Evolutionary conservation across 2,797 vertebrate species (phyloP).

Genomic region (Epinephelus awoara): DNA sequence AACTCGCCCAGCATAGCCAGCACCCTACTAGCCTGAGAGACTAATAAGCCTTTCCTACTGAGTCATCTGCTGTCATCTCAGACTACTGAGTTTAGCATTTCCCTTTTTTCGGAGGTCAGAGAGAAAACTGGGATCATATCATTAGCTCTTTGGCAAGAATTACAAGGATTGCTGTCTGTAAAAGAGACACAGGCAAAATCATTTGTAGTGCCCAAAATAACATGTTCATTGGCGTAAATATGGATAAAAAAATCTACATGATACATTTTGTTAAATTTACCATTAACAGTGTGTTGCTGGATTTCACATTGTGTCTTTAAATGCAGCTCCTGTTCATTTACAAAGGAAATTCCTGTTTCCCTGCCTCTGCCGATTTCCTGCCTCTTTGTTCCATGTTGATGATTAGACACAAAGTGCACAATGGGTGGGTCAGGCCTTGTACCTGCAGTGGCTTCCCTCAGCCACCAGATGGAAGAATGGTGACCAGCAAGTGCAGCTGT

Average conservation of each 20-base stretch:
- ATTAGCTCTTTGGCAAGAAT: not conserved
- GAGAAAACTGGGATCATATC: not conserved
- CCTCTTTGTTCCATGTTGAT: not conserved
- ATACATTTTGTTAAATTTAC: not conserved
- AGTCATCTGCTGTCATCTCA: not conserved
- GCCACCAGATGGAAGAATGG: slow-evolving; percentile 54
- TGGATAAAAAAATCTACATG: not conserved
- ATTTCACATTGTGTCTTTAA: not conserved
- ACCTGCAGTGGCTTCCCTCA: slow-evolving; percentile 12
- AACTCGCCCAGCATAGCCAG: not conserved
- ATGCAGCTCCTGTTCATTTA: not conserved
- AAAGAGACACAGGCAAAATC: not conserved
- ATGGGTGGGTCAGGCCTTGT: not conserved
- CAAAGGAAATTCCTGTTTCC: slow-evolving; percentile 3
- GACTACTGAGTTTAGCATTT: not conserved
- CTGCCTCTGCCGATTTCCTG: slow-evolving; percentile 17
- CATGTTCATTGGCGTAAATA: not conserved
- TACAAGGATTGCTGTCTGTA: too few relatives aligned
- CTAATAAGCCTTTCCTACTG: not conserved
- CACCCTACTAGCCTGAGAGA: not conserved
- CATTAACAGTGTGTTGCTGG: not conserved
- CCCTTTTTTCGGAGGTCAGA: not conserved
- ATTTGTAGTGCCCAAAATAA: not conserved
- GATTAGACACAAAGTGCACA: not conserved
- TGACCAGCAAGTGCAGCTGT: not conserved